Evolutionary conservation across 2,888 invertebrate genomes (phyloP), one percentile per base, ranked within the genome.

Genomic region (Bellardia bayeri): DNA sequence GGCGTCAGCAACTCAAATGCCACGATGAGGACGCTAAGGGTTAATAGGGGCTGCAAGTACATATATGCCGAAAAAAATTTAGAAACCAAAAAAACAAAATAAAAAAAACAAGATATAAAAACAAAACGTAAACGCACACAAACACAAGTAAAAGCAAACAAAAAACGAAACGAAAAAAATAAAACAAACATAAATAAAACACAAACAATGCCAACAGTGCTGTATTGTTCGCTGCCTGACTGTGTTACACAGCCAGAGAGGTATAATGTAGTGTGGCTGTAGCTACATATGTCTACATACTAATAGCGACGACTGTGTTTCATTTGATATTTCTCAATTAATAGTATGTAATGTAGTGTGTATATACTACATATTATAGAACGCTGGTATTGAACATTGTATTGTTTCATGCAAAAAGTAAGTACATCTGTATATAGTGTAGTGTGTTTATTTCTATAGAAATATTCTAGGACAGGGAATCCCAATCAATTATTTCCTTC

Each of bases 21-120:
- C 16, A 56, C 0, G 69, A 83, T 88, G 80, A 83, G 85, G 74
- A 76, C 85, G 85, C 79, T 69, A 80, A 85, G 82, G 85, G 88
- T 83, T 64, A 80, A 82, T 68, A 83, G 85, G 76, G 85, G 85
- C 85, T 82, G 82, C 49, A 84, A 81, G 51, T 37, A 82, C 75
- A 80, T 56, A 82, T 37, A 45, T 33, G 6, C 37, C 37, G 6
- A 37, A 63, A 84, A 68, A 72, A 58, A 71, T 23, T 23, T 23
- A 23, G 23, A 23, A 23, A 23, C 23, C 0, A 23, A 13, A 37
- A 33, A 33, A 4, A 5, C 0, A 33, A 37, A 37, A 58, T 71
- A 63, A 42, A 54, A 6, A 49, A 64, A 69, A 66, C 69, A 68
- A 68, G 66, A 54, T 4, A 30, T 49, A 76, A 49, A 42, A 30